Evolutionary conservation across 64 coral and sea anemone genomes (phyloP).

Genomic region (Anthopleura sola): DNA sequence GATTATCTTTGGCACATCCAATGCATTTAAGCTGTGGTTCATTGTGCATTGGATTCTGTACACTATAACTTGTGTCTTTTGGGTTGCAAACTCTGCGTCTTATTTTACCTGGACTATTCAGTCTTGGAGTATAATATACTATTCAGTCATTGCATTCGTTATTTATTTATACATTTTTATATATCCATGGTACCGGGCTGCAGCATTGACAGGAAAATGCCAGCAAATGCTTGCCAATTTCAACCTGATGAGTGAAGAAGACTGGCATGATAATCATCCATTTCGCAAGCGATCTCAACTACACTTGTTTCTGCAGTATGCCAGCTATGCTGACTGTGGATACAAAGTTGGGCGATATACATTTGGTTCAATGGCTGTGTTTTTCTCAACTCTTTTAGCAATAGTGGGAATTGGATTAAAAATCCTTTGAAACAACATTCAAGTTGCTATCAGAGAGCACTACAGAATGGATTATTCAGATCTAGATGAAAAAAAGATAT

Average conservation of each 20-base stretch:
- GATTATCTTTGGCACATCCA: constrained; percentile 40
- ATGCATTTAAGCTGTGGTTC: constrained; percentile 57
- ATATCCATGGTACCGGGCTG: constrained; percentile 69
- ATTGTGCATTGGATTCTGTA: constrained; percentile 61
- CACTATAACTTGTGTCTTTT: constrained; percentile 46
- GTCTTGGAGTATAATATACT: background rate
- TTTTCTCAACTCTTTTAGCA: constrained; percentile 69
- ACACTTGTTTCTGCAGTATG: constrained; percentile 65
- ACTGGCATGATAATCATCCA: constrained; percentile 49
- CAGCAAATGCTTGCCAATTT: constrained; percentile 66
- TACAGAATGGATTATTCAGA: too few species aligned
- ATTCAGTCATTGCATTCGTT: background rate
- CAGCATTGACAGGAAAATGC: constrained; percentile 55
- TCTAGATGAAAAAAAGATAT: too few species aligned
- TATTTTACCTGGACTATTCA: constrained; percentile 26
- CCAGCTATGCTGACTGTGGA: constrained; percentile 50
- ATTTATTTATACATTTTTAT: constrained; percentile 61
- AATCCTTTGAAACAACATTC: background rate
- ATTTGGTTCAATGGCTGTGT: constrained; percentile 69
- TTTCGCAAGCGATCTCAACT: constrained; percentile 36
- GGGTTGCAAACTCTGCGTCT: constrained; percentile 37
- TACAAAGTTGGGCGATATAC: constrained; percentile 44
- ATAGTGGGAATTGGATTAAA: constrained; percentile 50
- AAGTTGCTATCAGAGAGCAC: too few species aligned
- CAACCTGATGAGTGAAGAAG: constrained; percentile 62